Conservation (phyloP, 2,888 invertebrate species). For the Bellardia bayeri region DNA sequence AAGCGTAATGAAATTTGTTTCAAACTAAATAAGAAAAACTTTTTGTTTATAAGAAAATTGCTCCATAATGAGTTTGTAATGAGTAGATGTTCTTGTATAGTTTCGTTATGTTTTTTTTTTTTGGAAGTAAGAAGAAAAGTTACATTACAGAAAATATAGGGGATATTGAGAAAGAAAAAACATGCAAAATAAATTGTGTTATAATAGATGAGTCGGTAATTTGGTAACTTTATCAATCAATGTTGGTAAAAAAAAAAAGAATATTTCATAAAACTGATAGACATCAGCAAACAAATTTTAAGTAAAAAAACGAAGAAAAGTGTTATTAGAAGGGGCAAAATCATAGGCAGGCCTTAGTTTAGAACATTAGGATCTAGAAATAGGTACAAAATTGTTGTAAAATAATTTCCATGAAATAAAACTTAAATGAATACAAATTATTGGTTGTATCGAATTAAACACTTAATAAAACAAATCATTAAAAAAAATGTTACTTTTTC, state of each 20-base stretch:
- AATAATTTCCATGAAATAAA: too few relatives aligned
- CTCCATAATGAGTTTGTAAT: constrained; percentile 70
- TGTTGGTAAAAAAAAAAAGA: constrained; percentile 7
- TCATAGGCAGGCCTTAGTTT: too few relatives aligned
- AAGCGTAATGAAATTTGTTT: constrained; percentile 42
- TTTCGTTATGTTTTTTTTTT: background rate
- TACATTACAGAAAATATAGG: constrained; percentile 8
- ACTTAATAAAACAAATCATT: too few relatives aligned
- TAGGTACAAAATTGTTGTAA: too few relatives aligned
- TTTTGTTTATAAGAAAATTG: constrained; percentile 46
- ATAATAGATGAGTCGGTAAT: constrained; percentile 27
- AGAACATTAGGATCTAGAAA: too few relatives aligned
- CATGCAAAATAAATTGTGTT: constrained; percentile 10
- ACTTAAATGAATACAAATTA: too few relatives aligned
- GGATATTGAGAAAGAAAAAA: background rate
- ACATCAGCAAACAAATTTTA: background rate
- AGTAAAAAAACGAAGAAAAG: background rate
- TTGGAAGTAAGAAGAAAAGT: background rate
- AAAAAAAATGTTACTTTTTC: too few relatives aligned
- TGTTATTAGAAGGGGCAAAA: background rate
- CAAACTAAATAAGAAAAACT: constrained; percentile 15
- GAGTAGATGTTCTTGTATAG: constrained; percentile 44
- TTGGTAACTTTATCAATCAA: constrained; percentile 43
- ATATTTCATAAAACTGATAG: constrained; percentile 13
- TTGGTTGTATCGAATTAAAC: too few relatives aligned